phyloP scores from a whole-genome alignment of 92 coral and sea anemone genomes.

The Zoanthus gigantus region DNA sequence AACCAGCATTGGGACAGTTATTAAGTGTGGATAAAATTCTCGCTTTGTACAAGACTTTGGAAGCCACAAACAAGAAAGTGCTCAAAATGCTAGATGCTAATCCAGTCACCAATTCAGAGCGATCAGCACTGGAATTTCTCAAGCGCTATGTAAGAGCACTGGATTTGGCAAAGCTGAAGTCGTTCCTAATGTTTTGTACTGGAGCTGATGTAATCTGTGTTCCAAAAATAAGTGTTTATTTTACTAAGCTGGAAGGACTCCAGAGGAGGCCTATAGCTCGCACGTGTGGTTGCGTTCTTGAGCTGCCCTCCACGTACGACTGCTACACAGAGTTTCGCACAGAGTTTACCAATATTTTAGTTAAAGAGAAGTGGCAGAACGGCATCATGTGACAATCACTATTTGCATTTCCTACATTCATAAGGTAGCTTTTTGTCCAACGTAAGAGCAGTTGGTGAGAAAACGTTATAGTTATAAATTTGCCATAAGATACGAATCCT shows the following conservation, averaged over 20 bases:
- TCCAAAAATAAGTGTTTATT: constrained; percentile 42
- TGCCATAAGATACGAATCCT: neutral
- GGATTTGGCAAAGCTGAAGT: constrained; percentile 59
- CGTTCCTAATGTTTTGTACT: constrained; percentile 55
- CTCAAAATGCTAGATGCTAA: constrained; percentile 23
- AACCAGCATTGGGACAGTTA: neutral
- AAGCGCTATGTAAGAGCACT: constrained; percentile 35
- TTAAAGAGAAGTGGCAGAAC: constrained; percentile 66
- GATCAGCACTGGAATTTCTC: constrained; percentile 29
- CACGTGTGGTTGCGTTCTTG: constrained; percentile 63
- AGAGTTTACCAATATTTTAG: constrained; percentile 64
- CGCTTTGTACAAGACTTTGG: constrained; percentile 10
- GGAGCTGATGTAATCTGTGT: constrained; percentile 67
- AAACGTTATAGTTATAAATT: neutral
- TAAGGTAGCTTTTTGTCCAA: constrained; percentile 12
- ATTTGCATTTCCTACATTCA: neutral
- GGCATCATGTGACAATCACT: constrained; percentile 53
- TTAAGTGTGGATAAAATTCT: constrained; percentile 18
- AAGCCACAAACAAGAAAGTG: constrained; percentile 28
- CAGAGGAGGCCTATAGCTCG: constrained; percentile 62
- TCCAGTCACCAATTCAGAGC: constrained; percentile 33
- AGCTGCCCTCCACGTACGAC: constrained; percentile 67
- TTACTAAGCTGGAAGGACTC: constrained; percentile 66
- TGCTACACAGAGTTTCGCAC: constrained; percentile 68
- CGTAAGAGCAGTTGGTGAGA: constrained; percentile 11